phyloP scores from a whole-genome alignment of 2,797 vertebrate genomes.

The Amniataba percoides region DNA sequence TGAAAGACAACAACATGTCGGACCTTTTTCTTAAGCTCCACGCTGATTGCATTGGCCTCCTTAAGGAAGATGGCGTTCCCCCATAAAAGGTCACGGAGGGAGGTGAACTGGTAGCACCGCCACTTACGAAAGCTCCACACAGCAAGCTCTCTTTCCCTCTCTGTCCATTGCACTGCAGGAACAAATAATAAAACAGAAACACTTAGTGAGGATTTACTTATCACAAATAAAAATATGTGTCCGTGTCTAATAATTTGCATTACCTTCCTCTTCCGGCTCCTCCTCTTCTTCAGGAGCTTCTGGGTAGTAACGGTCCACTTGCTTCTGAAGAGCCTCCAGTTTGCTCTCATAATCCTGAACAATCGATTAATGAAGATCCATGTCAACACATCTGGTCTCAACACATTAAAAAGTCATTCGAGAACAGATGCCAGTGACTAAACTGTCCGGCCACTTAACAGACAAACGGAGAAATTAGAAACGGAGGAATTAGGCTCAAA shows the following conservation, averaged over 20 bases:
- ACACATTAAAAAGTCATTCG: not conserved
- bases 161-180: conserved; percentile 92
- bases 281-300: conserved; percentile 93
- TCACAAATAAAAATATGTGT: not conserved
- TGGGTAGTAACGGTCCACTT: conserved; percentile 93
- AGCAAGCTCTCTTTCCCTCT: conserved; percentile 92
- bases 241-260: not conserved
- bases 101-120: conserved; percentile 98
- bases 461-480: not conserved
- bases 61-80: conserved; percentile 98
- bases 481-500: not conserved
- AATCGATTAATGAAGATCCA: conserved; percentile 13
- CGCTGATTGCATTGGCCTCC: conserved; percentile 98
- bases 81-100: conserved; percentile 95
- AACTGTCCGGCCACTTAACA: not conserved
- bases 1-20: not conserved
- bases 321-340: conserved; percentile 95
- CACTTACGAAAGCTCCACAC: conserved; percentile 97
- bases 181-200: conserved; percentile 12
- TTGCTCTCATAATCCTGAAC: conserved; percentile 98
- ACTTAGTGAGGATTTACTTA: not conserved
- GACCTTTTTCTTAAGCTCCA: conserved; percentile 98
- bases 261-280: conserved; percentile 96
- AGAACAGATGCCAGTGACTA: not conserved
- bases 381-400: not conserved